Percentiles rank a stretch among this genome's conserved stretches.
These are phyloP conservation scores for Melinopterus prodromus DNA, from an alignment of 2,888 invertebrate species.

Conservation along the genomic window DNA sequence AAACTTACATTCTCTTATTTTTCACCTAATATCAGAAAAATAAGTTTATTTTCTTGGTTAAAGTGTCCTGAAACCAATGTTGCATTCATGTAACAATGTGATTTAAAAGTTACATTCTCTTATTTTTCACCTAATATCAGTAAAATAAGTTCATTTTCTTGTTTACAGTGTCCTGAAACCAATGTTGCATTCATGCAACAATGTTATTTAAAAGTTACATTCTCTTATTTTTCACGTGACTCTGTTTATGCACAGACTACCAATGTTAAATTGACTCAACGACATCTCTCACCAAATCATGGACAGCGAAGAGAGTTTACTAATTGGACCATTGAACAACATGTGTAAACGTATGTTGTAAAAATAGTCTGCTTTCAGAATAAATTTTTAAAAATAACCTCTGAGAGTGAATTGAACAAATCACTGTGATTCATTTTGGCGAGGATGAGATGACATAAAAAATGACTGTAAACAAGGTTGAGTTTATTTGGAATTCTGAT, in stretches of 20 bases:
- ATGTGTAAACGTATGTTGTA: no score
- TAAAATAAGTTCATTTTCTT: background rate
- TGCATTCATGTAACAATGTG: no score
- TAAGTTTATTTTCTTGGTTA: background rate
- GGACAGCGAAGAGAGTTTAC: no score
- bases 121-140: background rate
- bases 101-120: background rate
- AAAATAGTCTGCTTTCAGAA: background rate
- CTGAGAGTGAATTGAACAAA: background rate
- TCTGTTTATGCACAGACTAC: no score
- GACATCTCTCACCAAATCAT: no score
- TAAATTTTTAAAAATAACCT: background rate
- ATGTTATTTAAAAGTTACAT: no score
- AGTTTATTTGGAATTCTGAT: background rate
- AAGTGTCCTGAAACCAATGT: background rate
- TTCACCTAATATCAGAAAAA: background rate
- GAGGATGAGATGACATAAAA: background rate
- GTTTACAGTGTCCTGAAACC: background rate
- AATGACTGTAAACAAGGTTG: background rate
- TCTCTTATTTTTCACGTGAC: background rate
- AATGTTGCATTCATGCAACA: no score
- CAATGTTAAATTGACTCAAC: no score
- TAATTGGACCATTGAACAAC: no score
- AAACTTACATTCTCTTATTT: no score
- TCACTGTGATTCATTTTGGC: background rate